phyloP scores from a whole-genome alignment of 2,888 invertebrate genomes.

The Cerastis leucographa region DNA sequence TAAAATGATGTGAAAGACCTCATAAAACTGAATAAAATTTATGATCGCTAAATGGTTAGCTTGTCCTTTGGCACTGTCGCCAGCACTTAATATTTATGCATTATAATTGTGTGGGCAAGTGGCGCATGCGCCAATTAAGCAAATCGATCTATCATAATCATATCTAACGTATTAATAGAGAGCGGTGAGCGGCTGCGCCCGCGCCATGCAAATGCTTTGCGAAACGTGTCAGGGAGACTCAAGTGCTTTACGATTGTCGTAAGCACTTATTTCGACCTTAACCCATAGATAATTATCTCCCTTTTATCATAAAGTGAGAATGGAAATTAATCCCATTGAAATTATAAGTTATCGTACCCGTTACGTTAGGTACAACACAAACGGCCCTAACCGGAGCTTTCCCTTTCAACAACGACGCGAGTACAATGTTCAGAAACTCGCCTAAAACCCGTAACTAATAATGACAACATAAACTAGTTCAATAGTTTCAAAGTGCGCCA shows the following conservation, averaged over 20 bases:
- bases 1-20: slow-evolving; percentile 70
- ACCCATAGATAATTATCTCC: slow-evolving; percentile 51
- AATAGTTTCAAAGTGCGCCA: slow-evolving; percentile 40
- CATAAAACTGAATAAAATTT: slow-evolving; percentile 67
- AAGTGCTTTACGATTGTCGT: slow-evolving; percentile 54
- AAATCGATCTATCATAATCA: slow-evolving; percentile 79
- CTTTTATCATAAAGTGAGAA: slow-evolving; percentile 47
- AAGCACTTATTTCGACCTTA: slow-evolving; percentile 57
- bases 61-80: slow-evolving; percentile 67
- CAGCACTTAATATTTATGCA: slow-evolving; percentile 68
- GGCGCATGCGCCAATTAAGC: slow-evolving; percentile 76
- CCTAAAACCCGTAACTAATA: slow-evolving; percentile 58
- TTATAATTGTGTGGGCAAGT: slow-evolving; percentile 68
- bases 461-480: slow-evolving; percentile 57
- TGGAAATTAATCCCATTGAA: slow-evolving; percentile 51
- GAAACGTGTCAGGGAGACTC: slow-evolving; percentile 80
- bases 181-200: slow-evolving; percentile 73
- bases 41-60: slow-evolving; percentile 67
- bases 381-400: slow-evolving; percentile 46
- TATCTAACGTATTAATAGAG: slow-evolving; percentile 70
- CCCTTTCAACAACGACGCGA: slow-evolving; percentile 45
- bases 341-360: slow-evolving; percentile 44
- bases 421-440: slow-evolving; percentile 51
- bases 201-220: slow-evolving; percentile 73
- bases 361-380: slow-evolving; percentile 39